Evolutionary conservation across 2,888 invertebrate species (phyloP), one percentile per base, ranked within the genome.

Genomic region (Ryuthela nishihirai): DNA sequence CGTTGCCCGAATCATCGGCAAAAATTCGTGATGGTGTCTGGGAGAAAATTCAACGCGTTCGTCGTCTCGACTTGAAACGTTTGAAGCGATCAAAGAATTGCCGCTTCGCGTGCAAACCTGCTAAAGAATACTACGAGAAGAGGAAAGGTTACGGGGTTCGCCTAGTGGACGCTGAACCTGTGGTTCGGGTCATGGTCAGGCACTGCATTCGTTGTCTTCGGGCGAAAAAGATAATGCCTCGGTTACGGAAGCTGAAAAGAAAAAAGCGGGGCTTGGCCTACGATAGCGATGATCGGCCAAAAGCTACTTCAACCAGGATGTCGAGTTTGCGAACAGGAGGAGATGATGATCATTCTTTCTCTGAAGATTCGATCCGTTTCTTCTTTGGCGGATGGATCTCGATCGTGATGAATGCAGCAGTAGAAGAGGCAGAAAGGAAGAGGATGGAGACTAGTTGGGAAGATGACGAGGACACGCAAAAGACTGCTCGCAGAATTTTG

Each of bases 31-130:
- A n/a, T n/a, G n/a, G 45, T n/a, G n/a, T 56, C 15, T 23, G 32
- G 2, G 34, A 23, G 4, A 49, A 45, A 23, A 6, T 52, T n/a
- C 46, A 46, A 9, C 39, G 36, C 23, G 45, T 49, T 3, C 38
- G 35, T 17, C n/a, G 24, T 10, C 15, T 52, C 12, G 36, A 52
- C 24, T 21, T 58, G 9, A 45, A 45, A 10, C 41, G 17, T 15
- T 12, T 50, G 25, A 45, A 38, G 17, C 49, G 29, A 2, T n/a
- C 29, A 2, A 50, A 41, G 6, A 35, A 18, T 5, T 58, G 56
- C 10, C 46, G 42, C 3, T 58, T 58, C 21, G 36, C 50, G 24
- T 58, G 56, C 21, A 41, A 52, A 36, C 56, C 50, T 34, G 56
- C 56, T 2, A 25, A 42, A 7, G 36, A 38, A 12, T 29, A 41